Evolutionary conservation across 2,113 vertebrate species (phyloP).

Genomic region (Heterotilapia buettikoferi): DNA sequence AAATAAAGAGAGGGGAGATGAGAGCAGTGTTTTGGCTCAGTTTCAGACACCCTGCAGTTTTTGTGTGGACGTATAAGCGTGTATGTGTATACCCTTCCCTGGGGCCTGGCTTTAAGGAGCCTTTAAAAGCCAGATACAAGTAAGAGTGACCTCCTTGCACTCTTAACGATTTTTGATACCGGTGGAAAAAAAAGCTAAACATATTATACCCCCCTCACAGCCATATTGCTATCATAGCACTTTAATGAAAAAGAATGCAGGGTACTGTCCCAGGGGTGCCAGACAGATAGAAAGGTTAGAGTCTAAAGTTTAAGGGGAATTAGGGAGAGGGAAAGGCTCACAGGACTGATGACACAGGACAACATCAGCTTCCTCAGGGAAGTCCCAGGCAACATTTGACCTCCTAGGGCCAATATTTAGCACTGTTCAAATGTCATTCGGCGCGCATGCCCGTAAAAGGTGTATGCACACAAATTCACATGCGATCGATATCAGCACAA

Average conservation of each 20-base stretch:
- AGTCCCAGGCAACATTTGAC: conserved; percentile 59
- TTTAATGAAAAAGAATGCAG: conserved; percentile 71
- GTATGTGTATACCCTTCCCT: conserved; percentile 20
- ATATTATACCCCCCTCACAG: conserved; percentile 54
- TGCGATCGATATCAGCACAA: conserved; percentile 12
- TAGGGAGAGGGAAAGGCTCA: conserved; percentile 28
- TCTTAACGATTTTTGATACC: conserved; percentile 68
- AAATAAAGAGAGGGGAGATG: conserved; percentile 26
- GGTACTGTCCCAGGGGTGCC: conserved; percentile 52
- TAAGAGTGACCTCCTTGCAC: conserved; percentile 62
- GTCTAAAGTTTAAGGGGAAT: conserved; percentile 58
- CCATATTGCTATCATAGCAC: conserved; percentile 63
- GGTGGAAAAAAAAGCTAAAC: conserved; percentile 57
- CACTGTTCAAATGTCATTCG: conserved; percentile 33
- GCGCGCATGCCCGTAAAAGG: background rate
- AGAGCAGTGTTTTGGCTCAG: conserved; percentile 44
- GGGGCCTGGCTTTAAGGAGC: conserved; percentile 61
- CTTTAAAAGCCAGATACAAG: conserved; percentile 67
- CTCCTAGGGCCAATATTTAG: conserved; percentile 48
- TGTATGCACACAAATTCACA: conserved; percentile 2
- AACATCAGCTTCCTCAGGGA: conserved; percentile 47
- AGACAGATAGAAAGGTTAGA: conserved; percentile 58
- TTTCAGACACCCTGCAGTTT: conserved; percentile 31
- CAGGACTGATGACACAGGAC: conserved; percentile 47
- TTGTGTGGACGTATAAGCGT: background rate